Percentiles rank a stretch among this genome's conserved stretches.
Conservation (phyloP, 2,888 invertebrate species). For the Sycophila texana region DNA sequence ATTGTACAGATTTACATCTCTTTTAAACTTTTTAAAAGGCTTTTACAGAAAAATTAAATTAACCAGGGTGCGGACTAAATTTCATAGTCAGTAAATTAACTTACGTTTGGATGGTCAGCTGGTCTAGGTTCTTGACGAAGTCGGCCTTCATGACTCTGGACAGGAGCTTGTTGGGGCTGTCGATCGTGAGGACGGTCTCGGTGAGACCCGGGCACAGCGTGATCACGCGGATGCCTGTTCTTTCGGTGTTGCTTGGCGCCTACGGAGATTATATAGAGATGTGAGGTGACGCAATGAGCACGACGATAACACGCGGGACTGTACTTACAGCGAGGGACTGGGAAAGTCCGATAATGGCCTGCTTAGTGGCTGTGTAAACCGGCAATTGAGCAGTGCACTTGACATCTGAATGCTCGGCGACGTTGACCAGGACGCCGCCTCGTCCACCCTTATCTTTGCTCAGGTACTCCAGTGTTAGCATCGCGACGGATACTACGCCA, state of each 20-base stretch:
- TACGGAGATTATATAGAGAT: slow-evolving; percentile 54
- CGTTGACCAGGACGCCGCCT: slow-evolving; percentile 76
- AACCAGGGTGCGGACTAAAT: no score
- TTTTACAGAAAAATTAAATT: no score
- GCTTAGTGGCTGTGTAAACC: slow-evolving; percentile 73
- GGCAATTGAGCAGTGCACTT: slow-evolving; percentile 67
- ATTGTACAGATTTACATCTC: no score
- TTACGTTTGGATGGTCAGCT: slow-evolving; percentile 71
- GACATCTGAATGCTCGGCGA: slow-evolving; percentile 75
- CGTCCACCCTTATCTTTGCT: slow-evolving; percentile 71
- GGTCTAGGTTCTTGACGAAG: slow-evolving; percentile 70
- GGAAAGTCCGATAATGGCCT: slow-evolving; percentile 70
- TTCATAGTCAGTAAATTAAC: no score
- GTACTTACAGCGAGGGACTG: slow-evolving; percentile 67
- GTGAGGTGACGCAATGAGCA: not conserved
- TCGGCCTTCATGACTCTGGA: slow-evolving; percentile 72
- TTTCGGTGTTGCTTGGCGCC: slow-evolving; percentile 67
- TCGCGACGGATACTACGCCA: slow-evolving; percentile 69
- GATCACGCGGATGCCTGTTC: slow-evolving; percentile 72
- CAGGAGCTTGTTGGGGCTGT: slow-evolving; percentile 69
- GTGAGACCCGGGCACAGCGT: slow-evolving; percentile 74
- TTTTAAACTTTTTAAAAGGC: no score
- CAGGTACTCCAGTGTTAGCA: slow-evolving; percentile 73
- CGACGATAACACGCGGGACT: not conserved
- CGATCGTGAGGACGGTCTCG: slow-evolving; percentile 70